A percentile compares a stretch with the other conserved stretches of the same genome.
These are phyloP conservation scores for Epinephelus awoara DNA, from an alignment of 2,797 vertebrate genomes.

Conservation along the genomic window DNA sequence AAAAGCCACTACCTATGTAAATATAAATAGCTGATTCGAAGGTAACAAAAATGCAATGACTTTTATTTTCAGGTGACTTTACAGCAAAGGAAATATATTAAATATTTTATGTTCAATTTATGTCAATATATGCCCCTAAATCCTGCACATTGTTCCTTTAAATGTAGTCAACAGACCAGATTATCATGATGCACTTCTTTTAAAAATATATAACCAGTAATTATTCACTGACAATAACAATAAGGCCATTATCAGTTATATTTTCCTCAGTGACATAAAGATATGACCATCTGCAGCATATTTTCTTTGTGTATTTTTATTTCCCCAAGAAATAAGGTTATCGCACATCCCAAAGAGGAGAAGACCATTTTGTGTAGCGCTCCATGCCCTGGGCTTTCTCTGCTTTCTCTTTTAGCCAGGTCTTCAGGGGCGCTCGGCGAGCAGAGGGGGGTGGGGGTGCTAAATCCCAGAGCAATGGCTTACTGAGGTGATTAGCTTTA, in stretches of 20 bases:
- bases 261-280: not conserved
- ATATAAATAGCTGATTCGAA: no score
- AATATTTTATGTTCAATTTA: no score
- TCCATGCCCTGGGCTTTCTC: conserved; percentile 34
- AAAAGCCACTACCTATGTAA: no score
- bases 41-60: no score
- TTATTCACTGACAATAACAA: conserved; percentile 12
- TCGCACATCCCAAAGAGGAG: not conserved
- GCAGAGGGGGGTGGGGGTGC: conserved; percentile 22
- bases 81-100: no score
- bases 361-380: not conserved
- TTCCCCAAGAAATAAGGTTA: conserved; percentile 1
- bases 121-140: no score
- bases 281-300: not conserved
- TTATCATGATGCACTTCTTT: not conserved
- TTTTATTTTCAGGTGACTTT: no score
- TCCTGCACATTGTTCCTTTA: not conserved
- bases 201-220: not conserved
- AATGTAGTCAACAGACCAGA: conserved; percentile 1
- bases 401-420: conserved; percentile 58
- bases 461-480: conserved; percentile 72
- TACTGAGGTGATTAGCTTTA: conserved; percentile 81
- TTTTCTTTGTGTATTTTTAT: conserved; percentile 14
- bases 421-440: conserved; percentile 41
- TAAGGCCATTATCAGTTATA: not conserved